These are phyloP conservation scores for Stratiolaelaps scimitus DNA, from an alignment of 1,140 invertebrate species.

Conservation along the genomic window DNA sequence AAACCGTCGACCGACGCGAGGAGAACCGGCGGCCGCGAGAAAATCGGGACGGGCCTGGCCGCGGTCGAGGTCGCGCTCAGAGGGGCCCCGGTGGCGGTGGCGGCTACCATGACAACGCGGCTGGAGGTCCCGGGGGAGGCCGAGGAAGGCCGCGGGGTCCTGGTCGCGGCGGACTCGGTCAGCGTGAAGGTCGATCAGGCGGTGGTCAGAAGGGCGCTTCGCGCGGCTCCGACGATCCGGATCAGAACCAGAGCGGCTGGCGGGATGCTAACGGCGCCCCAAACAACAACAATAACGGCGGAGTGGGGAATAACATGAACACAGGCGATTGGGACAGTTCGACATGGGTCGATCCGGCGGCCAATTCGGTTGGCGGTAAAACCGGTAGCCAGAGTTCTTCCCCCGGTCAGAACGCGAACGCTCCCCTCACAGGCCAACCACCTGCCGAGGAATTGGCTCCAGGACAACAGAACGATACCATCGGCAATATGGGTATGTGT, in stretches of 20 bases:
- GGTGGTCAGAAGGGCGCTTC: slow-evolving; percentile 1
- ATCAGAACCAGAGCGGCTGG: too few relatives aligned
- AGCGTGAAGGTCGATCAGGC: slow-evolving; percentile 2
- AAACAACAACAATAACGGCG: too few relatives aligned
- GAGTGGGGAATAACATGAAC: too few relatives aligned
- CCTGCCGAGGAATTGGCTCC: too few relatives aligned
- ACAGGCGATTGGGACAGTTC: too few relatives aligned
- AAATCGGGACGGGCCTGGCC: not conserved
- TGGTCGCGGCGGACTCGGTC: not conserved
- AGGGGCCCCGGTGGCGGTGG: slow-evolving; percentile 35
- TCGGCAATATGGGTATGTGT: slow-evolving; percentile 20
- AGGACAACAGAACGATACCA: slow-evolving; percentile 21
- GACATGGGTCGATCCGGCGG: too few relatives aligned
- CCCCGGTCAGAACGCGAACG: too few relatives aligned
- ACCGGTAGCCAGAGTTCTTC: too few relatives aligned
- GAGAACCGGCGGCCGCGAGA: not conserved
- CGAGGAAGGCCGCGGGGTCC: slow-evolving; percentile 1
- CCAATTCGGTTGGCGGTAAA: too few relatives aligned
- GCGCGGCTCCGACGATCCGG: too few relatives aligned
- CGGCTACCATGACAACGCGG: slow-evolving; percentile 41
- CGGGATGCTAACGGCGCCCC: too few relatives aligned
- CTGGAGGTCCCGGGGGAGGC: slow-evolving; percentile 40
- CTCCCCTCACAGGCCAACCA: too few relatives aligned
- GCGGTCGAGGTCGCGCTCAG: slow-evolving; percentile 13
- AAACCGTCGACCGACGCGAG: not conserved